Base-by-base conservation (phyloP, 2,113 vertebrate genomes). In the Neogale vison region DNA sequence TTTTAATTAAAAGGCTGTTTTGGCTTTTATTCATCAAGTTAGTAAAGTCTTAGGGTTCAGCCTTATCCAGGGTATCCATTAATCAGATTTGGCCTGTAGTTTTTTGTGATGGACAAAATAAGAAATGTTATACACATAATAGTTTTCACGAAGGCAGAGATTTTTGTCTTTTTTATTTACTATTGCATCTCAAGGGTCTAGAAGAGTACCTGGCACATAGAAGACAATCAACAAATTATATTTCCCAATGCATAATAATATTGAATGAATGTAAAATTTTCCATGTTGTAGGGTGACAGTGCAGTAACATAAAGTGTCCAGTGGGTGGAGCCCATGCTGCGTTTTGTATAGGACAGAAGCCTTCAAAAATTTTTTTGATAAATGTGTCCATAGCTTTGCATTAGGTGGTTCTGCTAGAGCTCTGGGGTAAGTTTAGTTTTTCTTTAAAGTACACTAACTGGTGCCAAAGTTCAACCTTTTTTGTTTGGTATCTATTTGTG, bases 301-400 rank as follows among this genome's bases (percentile, higher is more conserved):
- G 98, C 97, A 98, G 71, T 97, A 71, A 85, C 24, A 88, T 0
- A 0, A 42, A 59, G 7, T n/a, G 20, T 18, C 98, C 99, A 98
- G 97, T 42, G 89, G 57, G 96, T 98, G 98, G 98, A 65, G 97
- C 95, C 85, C 81, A 67, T 42, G 98, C 55, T 45, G 55, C 47
- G 88, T 0, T 8, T 91, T 92, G n/a, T 4, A 10, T 77, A 31
- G 21, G 47, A 79, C 76, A 11, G 26, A 77, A 39, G 7, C 65
- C 5, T 71, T 23, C 57, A 71, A n/a, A 10, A 2, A 4, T 29
- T n/a, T 69, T 69, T 67, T 80, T 42, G 10, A 61, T 39, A 20
- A 55, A 1, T 23, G 2, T 17, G 84, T 76, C 26, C 20, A 13
- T 34, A 36, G n/a, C 29, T 4, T 76, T 55, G 4, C 23, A n/a